Evolutionary conservation across 2,113 vertebrate genomes (phyloP).

Genomic region (Rhinogobius similis): DNA sequence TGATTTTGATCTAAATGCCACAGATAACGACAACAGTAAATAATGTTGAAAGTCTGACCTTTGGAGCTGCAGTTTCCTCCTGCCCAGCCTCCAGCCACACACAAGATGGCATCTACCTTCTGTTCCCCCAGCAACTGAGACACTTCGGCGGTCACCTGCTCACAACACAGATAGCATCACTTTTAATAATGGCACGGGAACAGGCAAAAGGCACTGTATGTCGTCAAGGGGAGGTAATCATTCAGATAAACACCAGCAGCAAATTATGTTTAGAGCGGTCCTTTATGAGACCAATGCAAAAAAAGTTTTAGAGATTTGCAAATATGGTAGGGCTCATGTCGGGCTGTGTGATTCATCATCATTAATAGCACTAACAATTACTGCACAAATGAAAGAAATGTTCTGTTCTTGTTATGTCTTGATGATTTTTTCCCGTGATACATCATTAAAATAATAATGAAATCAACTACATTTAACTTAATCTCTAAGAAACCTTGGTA

Average conservation of each 20-base stretch:
- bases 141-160: constrained; percentile 89
- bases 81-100: constrained; percentile 96
- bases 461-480: no score
- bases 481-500: no score
- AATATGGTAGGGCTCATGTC: no score
- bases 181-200: constrained; percentile 8
- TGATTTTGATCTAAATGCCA: not conserved
- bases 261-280: not conserved
- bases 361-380: no score
- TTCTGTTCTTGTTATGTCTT: no score
- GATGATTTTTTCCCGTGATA: no score
- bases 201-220: not conserved
- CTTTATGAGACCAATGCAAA: not conserved
- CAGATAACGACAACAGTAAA: constrained; percentile 49
- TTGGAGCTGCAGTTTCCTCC: constrained; percentile 92
- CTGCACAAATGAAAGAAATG: no score
- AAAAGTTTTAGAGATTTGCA: not conserved
- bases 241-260: not conserved
- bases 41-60: constrained; percentile 72
- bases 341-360: no score
- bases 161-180: constrained; percentile 18
- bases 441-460: no score
- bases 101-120: constrained; percentile 93
- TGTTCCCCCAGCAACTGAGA: constrained; percentile 85
- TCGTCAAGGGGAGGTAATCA: not conserved